Evolutionary conservation across 2,797 vertebrate genomes (phyloP).

Genomic region (Sebastes matsubarae): DNA sequence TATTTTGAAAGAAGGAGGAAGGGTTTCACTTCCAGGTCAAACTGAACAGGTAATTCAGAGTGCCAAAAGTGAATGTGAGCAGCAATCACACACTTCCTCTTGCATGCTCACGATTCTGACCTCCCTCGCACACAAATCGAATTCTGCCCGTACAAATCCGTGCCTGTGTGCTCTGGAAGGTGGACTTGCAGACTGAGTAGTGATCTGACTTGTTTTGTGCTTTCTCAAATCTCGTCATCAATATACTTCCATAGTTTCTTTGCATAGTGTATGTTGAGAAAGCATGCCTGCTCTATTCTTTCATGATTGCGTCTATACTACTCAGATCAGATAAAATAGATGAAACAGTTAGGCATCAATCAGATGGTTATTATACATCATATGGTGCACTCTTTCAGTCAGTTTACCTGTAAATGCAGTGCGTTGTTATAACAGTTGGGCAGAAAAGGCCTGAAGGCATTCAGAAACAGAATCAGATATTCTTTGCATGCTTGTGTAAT

Average conservation of each 20-base stretch:
- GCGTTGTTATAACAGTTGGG: not conserved
- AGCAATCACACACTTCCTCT: not conserved
- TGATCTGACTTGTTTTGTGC: not conserved
- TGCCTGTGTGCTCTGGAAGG: not conserved
- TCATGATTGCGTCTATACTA: not conserved
- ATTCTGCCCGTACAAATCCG: not conserved
- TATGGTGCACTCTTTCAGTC: not conserved
- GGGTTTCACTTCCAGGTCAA: not conserved
- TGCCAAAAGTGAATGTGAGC: not conserved
- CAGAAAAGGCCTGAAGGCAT: not conserved
- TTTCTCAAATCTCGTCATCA: not conserved
- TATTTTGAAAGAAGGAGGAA: not conserved
- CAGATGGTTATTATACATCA: not conserved
- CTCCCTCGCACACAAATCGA: not conserved
- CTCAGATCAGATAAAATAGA: conserved; percentile 26
- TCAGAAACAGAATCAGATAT: not conserved
- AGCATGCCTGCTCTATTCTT: not conserved
- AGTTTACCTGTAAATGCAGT: not conserved
- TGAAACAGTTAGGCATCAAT: conserved; percentile 3
- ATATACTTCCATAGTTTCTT: not conserved
- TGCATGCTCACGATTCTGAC: not conserved
- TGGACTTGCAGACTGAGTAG: not conserved
- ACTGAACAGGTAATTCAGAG: not conserved
- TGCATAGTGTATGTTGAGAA: conserved; percentile 29
- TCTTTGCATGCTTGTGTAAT: not conserved